Evolutionary conservation across 1,140 invertebrate genomes (phyloP), one percentile per base, ranked within the genome.

Genomic region (Pseudoatta argentina): DNA sequence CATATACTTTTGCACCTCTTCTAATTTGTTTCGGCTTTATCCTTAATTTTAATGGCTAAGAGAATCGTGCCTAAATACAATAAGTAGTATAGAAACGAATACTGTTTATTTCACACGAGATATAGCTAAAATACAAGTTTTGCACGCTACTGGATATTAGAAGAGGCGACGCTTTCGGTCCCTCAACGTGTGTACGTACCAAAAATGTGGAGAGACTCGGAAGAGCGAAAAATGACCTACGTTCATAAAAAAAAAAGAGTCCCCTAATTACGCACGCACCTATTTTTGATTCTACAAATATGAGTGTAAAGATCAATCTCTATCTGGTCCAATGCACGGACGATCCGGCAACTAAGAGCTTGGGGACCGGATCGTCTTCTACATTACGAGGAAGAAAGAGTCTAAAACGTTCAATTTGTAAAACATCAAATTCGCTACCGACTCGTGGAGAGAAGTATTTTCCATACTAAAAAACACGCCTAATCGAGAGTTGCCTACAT

Each of bases 401-500:
- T 59, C 57, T 57, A 48, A 87, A 73, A 27, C 21, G 30, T 75
- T 59, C 66, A 72, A 77, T 89, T 66, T 53, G 87, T 77, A 48
- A 82, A 83, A 89, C 88, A 85, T 48, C 72, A 55, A 85, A 85
- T 73, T 89, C 59, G 3, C 73, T 85, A 69, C 48, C 67, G 75
- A 71, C 55, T 27, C 67, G 39, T 61, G 48, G 27, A 71, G 67
- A 79, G 64, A 44, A 79, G 14, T 85, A 85, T 59, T 73, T 48
- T 73, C 55, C 59, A 14, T 87, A 59, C 61, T 87, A 89, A 81
- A 57, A 85, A 59, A 78, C 34, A 59, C 14, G n/a, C 16, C 77
- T 69, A 81, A 63, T 69, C 34, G 6, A 48, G 14, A 59, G 53
- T 71, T 44, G 21, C 34, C 57, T 85, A 48, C 21, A 57, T 81